Evolutionary conservation across 2,888 invertebrate genomes (phyloP).

Genomic region (Heliothis peltigera): DNA sequence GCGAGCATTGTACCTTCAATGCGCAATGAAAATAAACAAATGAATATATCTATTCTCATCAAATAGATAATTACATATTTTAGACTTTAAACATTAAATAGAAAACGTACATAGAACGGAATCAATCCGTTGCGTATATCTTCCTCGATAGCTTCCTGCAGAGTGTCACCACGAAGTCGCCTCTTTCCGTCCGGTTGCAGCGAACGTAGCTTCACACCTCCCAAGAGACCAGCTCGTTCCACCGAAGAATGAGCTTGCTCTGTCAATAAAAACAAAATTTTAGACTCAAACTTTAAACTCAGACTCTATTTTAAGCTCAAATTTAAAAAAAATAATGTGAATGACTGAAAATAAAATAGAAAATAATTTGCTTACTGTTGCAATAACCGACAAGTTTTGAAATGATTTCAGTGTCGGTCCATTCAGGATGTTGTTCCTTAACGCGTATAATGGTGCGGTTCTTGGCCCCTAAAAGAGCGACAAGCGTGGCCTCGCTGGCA

Average conservation of each 20-base stretch:
- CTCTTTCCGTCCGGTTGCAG: constrained; percentile 93
- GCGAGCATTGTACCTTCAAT: no score
- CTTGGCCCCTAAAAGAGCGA: constrained; percentile 97
- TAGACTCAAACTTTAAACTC: no score
- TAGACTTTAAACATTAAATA: background rate
- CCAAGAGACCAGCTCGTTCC: constrained; percentile 96
- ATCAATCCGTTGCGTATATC: constrained; percentile 97
- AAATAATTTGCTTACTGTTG: constrained; percentile 91
- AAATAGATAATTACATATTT: no score
- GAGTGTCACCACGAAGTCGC: constrained; percentile 93
- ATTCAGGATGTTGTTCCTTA: constrained; percentile 93
- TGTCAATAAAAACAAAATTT: constrained; percentile 69
- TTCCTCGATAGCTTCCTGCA: constrained; percentile 94
- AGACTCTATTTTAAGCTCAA: no score
- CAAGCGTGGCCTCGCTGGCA: constrained; percentile 98
- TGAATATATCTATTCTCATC: no score
- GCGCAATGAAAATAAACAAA: no score
- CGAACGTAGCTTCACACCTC: constrained; percentile 94
- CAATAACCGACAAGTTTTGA: constrained; percentile 96
- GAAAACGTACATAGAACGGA: constrained; percentile 96
- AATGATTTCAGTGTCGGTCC: constrained; percentile 93
- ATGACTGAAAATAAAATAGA: background rate
- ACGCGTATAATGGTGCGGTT: constrained; percentile 92
- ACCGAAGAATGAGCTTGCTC: constrained; percentile 98
- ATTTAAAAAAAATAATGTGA: background rate